phyloP scores from a whole-genome alignment of 1,140 invertebrate species.

The Trichoplusia ni region DNA sequence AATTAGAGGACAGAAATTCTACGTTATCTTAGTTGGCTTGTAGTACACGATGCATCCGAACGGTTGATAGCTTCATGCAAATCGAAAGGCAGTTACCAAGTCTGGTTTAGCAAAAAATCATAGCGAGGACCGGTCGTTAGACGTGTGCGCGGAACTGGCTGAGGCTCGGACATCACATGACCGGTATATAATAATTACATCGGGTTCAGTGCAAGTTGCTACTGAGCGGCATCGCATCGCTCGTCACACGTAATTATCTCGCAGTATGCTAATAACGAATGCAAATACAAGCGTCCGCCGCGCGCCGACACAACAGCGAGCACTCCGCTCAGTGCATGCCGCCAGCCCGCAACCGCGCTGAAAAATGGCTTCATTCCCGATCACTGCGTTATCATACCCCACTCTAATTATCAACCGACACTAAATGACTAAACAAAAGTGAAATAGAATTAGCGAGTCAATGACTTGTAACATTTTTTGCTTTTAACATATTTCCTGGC shows the following conservation, averaged over 20 bases:
- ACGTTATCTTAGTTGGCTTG: neutral
- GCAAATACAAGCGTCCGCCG: conserved; percentile 58
- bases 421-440: conserved; percentile 21
- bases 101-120: conserved; percentile 17
- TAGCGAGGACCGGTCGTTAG: conserved; percentile 3
- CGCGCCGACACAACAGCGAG: conserved; percentile 14
- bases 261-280: conserved; percentile 67
- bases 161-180: conserved; percentile 36
- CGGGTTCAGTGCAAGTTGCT: conserved; percentile 46
- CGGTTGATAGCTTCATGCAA: conserved; percentile 26
- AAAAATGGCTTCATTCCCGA: conserved; percentile 69
- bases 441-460: conserved; percentile 31
- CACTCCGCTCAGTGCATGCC: conserved; percentile 37
- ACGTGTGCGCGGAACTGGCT: neutral
- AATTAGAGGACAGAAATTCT: conserved; percentile 44
- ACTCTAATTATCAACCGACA: neutral
- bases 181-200: conserved; percentile 52
- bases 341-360: too few relatives aligned
- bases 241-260: conserved; percentile 71
- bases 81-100: conserved; percentile 17
- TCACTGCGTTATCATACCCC: conserved; percentile 12
- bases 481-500: conserved; percentile 42
- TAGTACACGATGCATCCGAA: neutral
- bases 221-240: conserved; percentile 44
- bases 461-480: conserved; percentile 37